Evolutionary conservation across 2,888 invertebrate genomes (phyloP), one percentile per base, ranked within the genome.

Genomic region (Biston betularia): DNA sequence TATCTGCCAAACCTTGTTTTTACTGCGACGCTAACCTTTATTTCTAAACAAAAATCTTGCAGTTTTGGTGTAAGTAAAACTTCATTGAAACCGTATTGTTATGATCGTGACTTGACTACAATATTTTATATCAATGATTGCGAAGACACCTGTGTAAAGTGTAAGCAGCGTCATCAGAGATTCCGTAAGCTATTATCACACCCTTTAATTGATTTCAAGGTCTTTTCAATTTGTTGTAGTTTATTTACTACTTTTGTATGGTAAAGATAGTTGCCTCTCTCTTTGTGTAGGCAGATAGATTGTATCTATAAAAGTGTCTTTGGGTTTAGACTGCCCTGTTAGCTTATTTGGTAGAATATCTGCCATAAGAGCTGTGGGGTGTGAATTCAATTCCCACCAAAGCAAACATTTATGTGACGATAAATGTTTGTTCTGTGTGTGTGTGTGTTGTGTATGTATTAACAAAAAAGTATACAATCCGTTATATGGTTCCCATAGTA

Each of bases 161-260:
- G 33, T 46, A 38, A 57, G 56, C 35, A 59, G 49, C 58, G 58
- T 63, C 67, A 59, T 50, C 55, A 14, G 49, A 34, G 11, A 15
- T 45, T 50, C 54, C 53, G 63, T 63, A 63, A 59, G 57, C 48
- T 63, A 38, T 9, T 34, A n/a, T 46, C 33, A 46, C 33, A 60
- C 15, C 35, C 10, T 40, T 52, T 64, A 58, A 59, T 59, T 63
- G 55, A 38, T 55, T 54, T 50, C 55, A 63, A 68, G 67, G 63
- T 59, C 67, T 42, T 68, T 50, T 50, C 46, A 50, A 68, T 59
- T 55, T 11, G 45, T 55, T 11, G 45, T 14, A 14, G 1, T 11
- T 0, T 33, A n/a, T 0, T 6, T 38, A 38, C n/a, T 38, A 7
- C 52, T 14, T 52, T 38, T 14, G 35, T 11, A 38, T 14, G 35